A percentile compares a stretch with the other conserved stretches of the same genome.
phyloP scores from a whole-genome alignment of 2,888 invertebrate genomes.

The Augiades crinisus region DNA sequence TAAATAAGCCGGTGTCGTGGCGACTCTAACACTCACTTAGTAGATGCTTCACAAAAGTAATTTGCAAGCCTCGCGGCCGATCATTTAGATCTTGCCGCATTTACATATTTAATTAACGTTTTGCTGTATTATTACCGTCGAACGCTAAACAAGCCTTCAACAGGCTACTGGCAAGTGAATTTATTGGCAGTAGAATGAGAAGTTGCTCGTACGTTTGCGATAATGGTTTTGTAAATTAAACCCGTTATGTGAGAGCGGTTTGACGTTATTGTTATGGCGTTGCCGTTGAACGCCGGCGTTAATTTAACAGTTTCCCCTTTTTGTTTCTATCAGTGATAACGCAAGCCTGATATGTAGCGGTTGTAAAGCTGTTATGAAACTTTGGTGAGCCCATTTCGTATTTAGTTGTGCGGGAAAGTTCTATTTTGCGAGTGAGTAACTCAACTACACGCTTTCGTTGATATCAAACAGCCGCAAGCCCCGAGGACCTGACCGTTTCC shows the following conservation, averaged over 20 bases:
- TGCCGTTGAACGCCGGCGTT: constrained; percentile 38
- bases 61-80: constrained; percentile 57
- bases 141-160: constrained; percentile 41
- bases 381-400: background rate
- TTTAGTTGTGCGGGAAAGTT: background rate
- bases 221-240: constrained; percentile 61
- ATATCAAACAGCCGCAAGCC: constrained; percentile 29
- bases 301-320: constrained; percentile 47
- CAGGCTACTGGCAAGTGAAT: constrained; percentile 51
- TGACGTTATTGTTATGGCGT: constrained; percentile 43
- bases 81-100: constrained; percentile 58
- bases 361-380: constrained; percentile 18
- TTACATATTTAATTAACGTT: constrained; percentile 65
- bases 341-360: constrained; percentile 35
- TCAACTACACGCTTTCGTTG: constrained; percentile 10
- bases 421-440: constrained; percentile 5
- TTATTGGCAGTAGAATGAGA: constrained; percentile 51
- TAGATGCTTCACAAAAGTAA: constrained; percentile 64
- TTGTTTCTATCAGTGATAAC: constrained; percentile 48
- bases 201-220: constrained; percentile 44
- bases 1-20: constrained; percentile 47
- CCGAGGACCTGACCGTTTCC: constrained; percentile 41
- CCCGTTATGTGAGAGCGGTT: constrained; percentile 48
- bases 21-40: constrained; percentile 61
- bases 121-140: constrained; percentile 46